Conservation (phyloP, 2,797 vertebrate genomes). For the Hyperoplus lanceolatus region DNA sequence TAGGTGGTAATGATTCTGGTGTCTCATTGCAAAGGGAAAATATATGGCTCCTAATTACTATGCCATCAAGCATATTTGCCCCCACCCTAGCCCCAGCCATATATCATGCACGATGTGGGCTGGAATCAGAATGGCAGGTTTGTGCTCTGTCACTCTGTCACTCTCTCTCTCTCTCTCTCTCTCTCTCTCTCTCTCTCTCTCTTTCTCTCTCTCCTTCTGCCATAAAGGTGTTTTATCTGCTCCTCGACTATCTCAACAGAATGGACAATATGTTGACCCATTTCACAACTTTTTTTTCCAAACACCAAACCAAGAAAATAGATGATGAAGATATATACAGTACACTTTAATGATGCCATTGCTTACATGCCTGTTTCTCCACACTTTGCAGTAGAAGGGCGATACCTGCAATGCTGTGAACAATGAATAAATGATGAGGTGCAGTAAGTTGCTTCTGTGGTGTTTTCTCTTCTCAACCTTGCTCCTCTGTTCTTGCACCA, state of each 20-base stretch:
- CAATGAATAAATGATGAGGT: background rate
- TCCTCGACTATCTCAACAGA: background rate
- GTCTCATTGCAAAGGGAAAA: constrained; percentile 62
- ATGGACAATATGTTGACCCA: background rate
- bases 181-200: too few species aligned
- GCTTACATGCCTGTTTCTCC: background rate
- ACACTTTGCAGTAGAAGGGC: background rate
- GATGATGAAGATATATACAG: background rate
- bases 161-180: constrained; percentile 4
- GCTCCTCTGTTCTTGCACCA: background rate
- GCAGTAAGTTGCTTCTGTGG: background rate
- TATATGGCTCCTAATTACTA: constrained; percentile 76
- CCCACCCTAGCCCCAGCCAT: constrained; percentile 6
- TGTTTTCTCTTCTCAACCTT: background rate
- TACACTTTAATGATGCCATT: background rate
- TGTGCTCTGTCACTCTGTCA: constrained; percentile 11
- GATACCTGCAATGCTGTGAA: background rate
- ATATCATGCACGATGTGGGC: constrained; percentile 55
- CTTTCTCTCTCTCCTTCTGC: constrained; percentile 1
- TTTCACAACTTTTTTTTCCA: background rate
- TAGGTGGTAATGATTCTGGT: constrained; percentile 69
- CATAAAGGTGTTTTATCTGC: background rate
- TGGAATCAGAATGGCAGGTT: constrained; percentile 50
- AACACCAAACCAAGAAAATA: background rate
- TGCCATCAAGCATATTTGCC: constrained; percentile 68